Conservation (phyloP, 2,888 invertebrate species). For the Periphyllus acericola region DNA sequence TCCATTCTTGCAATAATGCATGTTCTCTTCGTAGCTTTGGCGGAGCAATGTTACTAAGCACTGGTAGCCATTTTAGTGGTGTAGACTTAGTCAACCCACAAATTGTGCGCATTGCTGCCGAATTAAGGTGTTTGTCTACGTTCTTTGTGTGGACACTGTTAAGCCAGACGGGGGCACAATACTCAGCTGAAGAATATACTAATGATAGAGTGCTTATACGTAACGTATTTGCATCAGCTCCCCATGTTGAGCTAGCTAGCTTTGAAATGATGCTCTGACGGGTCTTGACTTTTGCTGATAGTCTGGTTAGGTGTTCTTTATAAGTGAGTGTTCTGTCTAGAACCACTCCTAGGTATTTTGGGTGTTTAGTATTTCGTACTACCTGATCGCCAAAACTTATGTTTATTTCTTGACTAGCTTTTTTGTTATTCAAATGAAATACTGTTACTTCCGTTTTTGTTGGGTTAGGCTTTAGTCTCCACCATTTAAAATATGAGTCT, state of each 20-base stretch:
- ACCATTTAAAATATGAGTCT: too few relatives aligned
- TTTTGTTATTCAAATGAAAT: conserved; percentile 4
- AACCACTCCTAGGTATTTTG: too few relatives aligned
- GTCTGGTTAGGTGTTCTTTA: too few relatives aligned
- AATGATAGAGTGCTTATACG: conserved; percentile 16
- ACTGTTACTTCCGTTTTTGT: neutral
- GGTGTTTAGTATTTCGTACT: neutral
- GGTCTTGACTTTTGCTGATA: too few relatives aligned
- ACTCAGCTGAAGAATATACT: conserved; percentile 26
- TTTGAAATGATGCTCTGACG: too few relatives aligned
- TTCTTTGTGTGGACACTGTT: conserved; percentile 27
- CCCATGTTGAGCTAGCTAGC: too few relatives aligned
- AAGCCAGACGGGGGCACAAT: conserved; percentile 19
- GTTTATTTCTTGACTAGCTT: neutral
- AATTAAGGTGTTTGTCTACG: conserved; percentile 41
- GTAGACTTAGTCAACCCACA: conserved; percentile 30
- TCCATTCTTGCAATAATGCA: conserved; percentile 6
- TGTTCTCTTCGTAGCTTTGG: conserved; percentile 24
- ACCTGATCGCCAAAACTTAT: neutral
- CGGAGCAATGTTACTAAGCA: too few relatives aligned
- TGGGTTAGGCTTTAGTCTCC: neutral
- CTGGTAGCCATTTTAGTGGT: conserved; percentile 47
- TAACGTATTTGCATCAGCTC: conserved; percentile 39
- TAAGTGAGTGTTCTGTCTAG: too few relatives aligned
- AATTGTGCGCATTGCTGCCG: conserved; percentile 28